Evolutionary conservation across 2,113 vertebrate species (phyloP), one percentile per base, ranked within the genome.

Genomic region (Trachemys scripta): DNA sequence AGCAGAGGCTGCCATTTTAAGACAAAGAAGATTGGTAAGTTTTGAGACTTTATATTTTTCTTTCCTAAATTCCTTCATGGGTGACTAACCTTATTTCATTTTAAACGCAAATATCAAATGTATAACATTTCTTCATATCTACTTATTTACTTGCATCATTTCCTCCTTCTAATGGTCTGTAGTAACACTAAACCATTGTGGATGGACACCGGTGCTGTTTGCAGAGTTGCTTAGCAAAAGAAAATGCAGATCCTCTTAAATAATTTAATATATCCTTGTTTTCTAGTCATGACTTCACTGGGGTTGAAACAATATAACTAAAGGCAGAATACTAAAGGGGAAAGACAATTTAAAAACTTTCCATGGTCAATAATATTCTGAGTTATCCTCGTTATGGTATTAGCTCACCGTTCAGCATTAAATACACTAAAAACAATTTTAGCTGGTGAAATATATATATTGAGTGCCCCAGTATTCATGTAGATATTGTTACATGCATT

Each of bases 1-100:
- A 1, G 99, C 98, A 69, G 99, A 99, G 97, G 99, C 99, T 47
- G 99, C 99, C 25, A 12, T 99, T 93, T 98, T 99, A 90, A 98
- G 99, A 88, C 99, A 98, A 92, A 98, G 98, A 93, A 99, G 99
- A 98, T 98, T 98, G 97, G 99, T 99, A 96, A 98, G 99, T 98
- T 95, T 93, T 91, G 62, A 85, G 76, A 19, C 4, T 78, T 76
- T 78, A 5, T 82, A 8, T 25, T 92, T 92, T 94, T 76, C 19
- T 90, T 42, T 82, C 10, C 13, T 88, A 50, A 27, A 85, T 90
- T 86, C 82, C 65, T 53, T 89, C 17, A 11, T 80, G 22, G 12
- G 11, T 62, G 78, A 75, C 56, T 92, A 82, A 13, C 10, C 17
- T 11, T 87, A 47, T 87, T 88, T 87, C 25, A 25, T 84, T 38